Evolutionary conservation across 2,797 vertebrate species (phyloP), one percentile per base, ranked within the genome.

Genomic region (Hydrolagus colliei): DNA sequence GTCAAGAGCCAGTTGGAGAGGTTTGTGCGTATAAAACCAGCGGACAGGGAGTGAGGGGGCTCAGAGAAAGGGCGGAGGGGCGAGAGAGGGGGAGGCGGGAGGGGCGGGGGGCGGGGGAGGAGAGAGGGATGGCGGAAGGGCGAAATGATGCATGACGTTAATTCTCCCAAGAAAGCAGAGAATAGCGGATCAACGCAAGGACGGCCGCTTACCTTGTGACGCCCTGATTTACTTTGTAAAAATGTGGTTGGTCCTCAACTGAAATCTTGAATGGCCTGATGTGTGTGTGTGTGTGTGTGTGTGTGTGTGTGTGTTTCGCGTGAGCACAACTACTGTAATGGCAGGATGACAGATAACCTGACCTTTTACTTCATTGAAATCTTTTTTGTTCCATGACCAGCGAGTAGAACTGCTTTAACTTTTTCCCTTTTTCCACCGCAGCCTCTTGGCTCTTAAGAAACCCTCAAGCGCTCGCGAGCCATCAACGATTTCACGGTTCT

Each of bases 201-300:
- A 84, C 18, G 0, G 20, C 79, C 68, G 65, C 65, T 84, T 65
- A 41, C 4, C 79, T 84, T 73, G 68, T n/a, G 68, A 84, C 65
- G 71, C 71, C 78, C 78, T 80, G 78, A 27, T 32, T 80, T 52
- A 52, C 41, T 52, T 80, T 10, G 32, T 32, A 79, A 76, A 79
- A 79, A 80, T 52, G 41, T 65, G 41, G 41, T 6, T 52, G 27
- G 27, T 35, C 13, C n/a, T 9, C n/a, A 16, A 18, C n/a, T 63
- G 79, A 27, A 14, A 84, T 16, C 32, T 84, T 65, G 41, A 84
- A 14, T 84, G 79, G 14, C 65, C 79, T 67, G 18, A 71, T 41
- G 65, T 52, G 79, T 52, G 41, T 1, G 41, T 6, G 41, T 52
- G 41, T 52, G 41, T 52, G 41, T 52, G n/a, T 52, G 27, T 20